Evolutionary conservation across 2,113 vertebrate genomes (phyloP), one percentile per base, ranked within the genome.

Genomic region (Psittacula cyanocephala): DNA sequence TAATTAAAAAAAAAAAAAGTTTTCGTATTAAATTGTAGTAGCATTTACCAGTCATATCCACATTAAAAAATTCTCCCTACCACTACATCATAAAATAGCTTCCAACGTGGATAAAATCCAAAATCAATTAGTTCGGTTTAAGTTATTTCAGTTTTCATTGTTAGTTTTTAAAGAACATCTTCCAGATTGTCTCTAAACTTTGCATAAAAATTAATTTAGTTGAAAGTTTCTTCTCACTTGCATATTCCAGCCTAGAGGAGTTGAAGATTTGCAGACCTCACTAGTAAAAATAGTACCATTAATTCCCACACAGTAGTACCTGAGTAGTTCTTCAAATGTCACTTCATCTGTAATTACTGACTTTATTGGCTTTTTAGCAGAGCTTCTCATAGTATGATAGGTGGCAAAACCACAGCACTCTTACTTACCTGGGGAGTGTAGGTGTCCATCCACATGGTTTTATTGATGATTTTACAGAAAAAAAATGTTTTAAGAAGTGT

Each of bases 111-210:
- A 85, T 70, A 96, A 94, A 95, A 91, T 91, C 92, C 77, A 95
- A 96, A 98, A 97, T 98, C 93, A 97, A 96, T 98, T 98, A 96
- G 95, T 97, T 98, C 95, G 86, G 93, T 98, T 93, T 68, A 93
- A 97, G 83, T 93, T 96, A 86, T 95, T 97, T 97, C 85, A 95
- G 82, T 95, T 97, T 92, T 97, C 96, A 93, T 97, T 97, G 96
- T 92, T 96, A 79, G 80, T 70, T 97, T 96, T 94, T 81, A 94
- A 81, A 91, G 57, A 84, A 93, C 43, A 71, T 93, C 85, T 96
- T 93, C 88, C 94, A 93, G 70, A 65, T 95, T 91, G 53, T 85
- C 90, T 82, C 33, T 29, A 86, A 95, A 95, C 71, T 95, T 96
- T 91, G 67, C 19, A 83, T 82, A 88, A 86, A 75, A 93, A 88